phyloP scores from a whole-genome alignment of 2,113 vertebrate species.

The Nannospalax galili region DNA sequence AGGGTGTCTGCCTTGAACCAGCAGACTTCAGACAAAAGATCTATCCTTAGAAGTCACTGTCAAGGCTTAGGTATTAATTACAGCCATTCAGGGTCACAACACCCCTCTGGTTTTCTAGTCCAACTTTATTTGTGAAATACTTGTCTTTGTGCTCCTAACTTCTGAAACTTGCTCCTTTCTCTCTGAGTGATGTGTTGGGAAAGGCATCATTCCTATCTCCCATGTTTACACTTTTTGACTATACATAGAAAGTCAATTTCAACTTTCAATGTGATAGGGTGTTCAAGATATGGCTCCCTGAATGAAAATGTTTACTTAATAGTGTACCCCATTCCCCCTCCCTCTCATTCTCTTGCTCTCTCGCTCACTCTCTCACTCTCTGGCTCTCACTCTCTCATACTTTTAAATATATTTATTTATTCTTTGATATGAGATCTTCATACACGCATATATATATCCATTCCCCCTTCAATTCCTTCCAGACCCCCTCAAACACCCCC shows the following conservation, averaged over 20 bases:
- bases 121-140: constrained; percentile 53
- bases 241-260: constrained; percentile 8
- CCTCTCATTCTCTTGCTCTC: no score
- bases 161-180: constrained; percentile 43
- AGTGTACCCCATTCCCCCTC: neutral
- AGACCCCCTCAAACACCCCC: neutral
- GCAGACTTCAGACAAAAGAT: constrained; percentile 4
- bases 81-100: neutral
- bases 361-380: no score
- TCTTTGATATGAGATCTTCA: neutral
- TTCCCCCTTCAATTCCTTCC: neutral
- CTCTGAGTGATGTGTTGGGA: neutral
- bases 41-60: neutral
- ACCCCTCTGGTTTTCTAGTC: neutral
- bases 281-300: neutral
- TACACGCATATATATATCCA: neutral
- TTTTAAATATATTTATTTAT: neutral
- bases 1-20: neutral
- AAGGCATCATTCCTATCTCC: constrained; percentile 15
- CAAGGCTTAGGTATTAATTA: neutral
- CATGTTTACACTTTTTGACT: constrained; percentile 8
- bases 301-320: neutral
- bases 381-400: no score
- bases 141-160: constrained; percentile 40
- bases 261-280: neutral